phyloP scores from a whole-genome alignment of 2,113 vertebrate species.

The Saimiri boliviensis region DNA sequence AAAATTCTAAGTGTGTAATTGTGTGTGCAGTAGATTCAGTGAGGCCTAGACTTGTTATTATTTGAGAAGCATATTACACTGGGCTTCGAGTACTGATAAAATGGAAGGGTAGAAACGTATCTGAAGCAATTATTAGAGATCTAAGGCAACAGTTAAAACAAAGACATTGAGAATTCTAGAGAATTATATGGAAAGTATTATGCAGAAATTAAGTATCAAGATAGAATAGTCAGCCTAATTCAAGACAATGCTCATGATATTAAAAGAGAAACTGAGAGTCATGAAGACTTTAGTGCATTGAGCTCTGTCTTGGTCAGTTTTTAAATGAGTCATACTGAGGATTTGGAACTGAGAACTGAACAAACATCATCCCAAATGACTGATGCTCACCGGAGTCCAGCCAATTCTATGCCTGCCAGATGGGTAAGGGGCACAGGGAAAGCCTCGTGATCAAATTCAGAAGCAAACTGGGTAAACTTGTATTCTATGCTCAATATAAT shows the following conservation, averaged over 20 bases:
- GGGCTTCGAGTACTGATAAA: background rate
- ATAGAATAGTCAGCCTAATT: background rate
- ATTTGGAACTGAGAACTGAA: background rate
- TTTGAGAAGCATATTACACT: background rate
- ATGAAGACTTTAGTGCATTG: background rate
- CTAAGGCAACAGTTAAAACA: background rate
- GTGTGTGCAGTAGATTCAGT: background rate
- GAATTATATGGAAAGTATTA: background rate
- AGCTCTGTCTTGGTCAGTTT: background rate
- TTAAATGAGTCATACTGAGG: background rate
- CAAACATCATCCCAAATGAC: background rate
- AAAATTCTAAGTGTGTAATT: background rate
- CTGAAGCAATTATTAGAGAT: background rate
- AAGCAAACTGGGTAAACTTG: background rate
- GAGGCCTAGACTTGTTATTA: background rate
- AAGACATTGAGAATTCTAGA: background rate
- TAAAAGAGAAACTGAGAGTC: background rate
- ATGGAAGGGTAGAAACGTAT: background rate
- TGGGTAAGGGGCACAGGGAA: background rate
- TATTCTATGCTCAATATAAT: conserved; percentile 23
- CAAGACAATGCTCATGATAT: background rate
- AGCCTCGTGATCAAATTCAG: background rate
- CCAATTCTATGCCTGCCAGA: background rate
- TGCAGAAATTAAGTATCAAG: background rate
- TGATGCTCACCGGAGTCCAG: fast-evolving